Percentiles rank a stretch among this genome's conserved stretches.
Evolutionary conservation across 2,797 vertebrate genomes (phyloP).

Genomic region (Hydrophis major): DNA sequence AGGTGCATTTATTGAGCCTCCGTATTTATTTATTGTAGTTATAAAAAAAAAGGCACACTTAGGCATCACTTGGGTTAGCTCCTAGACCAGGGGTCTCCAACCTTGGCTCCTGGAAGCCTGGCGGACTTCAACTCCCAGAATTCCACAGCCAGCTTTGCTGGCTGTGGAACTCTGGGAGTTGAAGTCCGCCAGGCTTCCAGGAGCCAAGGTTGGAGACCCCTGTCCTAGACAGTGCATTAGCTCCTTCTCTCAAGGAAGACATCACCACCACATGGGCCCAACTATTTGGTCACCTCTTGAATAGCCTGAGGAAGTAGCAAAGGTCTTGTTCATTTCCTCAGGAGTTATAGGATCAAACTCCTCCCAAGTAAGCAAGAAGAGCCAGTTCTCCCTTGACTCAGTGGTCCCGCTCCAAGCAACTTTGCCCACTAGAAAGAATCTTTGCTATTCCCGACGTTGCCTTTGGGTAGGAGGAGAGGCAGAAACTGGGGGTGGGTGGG

Average conservation of each 20-base stretch:
- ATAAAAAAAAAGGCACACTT: conserved; percentile 13
- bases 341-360: background rate
- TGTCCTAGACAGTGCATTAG: background rate
- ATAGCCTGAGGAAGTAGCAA: background rate
- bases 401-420: background rate
- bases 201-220: too few relatives aligned
- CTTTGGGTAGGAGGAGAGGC: background rate
- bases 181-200: too few relatives aligned
- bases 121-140: too few relatives aligned
- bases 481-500: too few relatives aligned
- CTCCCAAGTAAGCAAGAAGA: background rate
- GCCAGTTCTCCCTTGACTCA: background rate
- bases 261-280: background rate
- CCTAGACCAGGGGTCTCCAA: too few relatives aligned
- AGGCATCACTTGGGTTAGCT: background rate
- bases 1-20: background rate
- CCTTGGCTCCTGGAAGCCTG: too few relatives aligned
- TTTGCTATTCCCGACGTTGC: background rate
- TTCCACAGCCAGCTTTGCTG: too few relatives aligned
- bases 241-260: background rate
- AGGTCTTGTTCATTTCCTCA: background rate
- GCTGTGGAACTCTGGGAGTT: too few relatives aligned
- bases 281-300: background rate
- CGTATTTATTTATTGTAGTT: background rate
- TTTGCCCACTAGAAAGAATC: background rate